Base-by-base conservation (phyloP, 2,113 vertebrate species). In the Benitochromis conjunctus region DNA sequence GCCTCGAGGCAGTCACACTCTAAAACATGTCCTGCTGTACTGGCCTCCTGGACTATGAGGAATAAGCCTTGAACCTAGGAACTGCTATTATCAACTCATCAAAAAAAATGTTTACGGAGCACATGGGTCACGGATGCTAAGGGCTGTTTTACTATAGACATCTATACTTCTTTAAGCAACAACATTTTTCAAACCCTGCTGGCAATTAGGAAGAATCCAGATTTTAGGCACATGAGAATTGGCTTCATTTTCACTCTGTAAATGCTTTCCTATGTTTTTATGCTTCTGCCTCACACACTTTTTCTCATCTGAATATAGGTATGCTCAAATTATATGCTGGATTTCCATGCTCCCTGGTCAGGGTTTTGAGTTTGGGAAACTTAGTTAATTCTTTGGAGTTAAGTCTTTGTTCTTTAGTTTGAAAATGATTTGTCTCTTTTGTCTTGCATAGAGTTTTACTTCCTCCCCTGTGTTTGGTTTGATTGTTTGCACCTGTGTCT, bases 301-400 rank as follows among this genome's bases (percentile, higher is more conserved):
- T n/a, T n/a, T 6, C 36, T 69, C 12, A 1, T 46, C 64, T 71
- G 38, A 69, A 69, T 24, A 46, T 43, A 24, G n/a, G 7, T 43
- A 24, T 71, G 38, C 46, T 24, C 13, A 46, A 0, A 16, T 71
- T 5, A 46, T 71, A 1, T 71, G 66, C 38, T 46, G 38, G 66
- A 71, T 26, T 46, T 43, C 13, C 66, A 46, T 18, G 21, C n/a
- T 10, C 8, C 41, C 21, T 46, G 13, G 8, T 13, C 1, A 43
- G 7, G 38, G 1, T 69, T 69, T 66, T 5, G 19, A 34, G 24
- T 69, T 43, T 69, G n/a, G n/a, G 26, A 46, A 66, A 64, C 10
- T 1, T 64, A 7, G 31, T 64, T 64, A 43, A 69, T 69, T 21
- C 62, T 46, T 9, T 0, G 7, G 0, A 69, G 64, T 41, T 5